These are phyloP conservation scores for Argyresthia goedartella DNA, from an alignment of 2,888 invertebrate genomes.

Conservation along the genomic window DNA sequence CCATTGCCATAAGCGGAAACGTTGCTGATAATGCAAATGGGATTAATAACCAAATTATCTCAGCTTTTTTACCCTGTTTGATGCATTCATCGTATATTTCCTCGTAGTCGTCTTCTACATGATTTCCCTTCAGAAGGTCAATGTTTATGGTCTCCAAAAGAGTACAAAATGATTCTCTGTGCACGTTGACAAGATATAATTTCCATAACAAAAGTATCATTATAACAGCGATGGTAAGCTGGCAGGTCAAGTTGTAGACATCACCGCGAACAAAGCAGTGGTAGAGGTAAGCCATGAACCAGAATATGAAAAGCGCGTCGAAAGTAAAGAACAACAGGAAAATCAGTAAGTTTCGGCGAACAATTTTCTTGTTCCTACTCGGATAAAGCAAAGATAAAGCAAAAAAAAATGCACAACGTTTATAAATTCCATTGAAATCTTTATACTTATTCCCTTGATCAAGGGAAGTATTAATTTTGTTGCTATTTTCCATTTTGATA, in stretches of 20 bases:
- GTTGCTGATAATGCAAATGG: slow-evolving; percentile 29
- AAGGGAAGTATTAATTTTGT: slow-evolving; percentile 8
- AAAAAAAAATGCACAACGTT: slow-evolving; percentile 34
- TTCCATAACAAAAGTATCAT: slow-evolving; percentile 36
- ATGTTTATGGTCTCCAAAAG: slow-evolving; percentile 31
- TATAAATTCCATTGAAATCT: slow-evolving; percentile 36
- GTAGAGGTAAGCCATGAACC: slow-evolving; percentile 32
- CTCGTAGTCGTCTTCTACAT: slow-evolving; percentile 31
- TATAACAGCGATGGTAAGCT: slow-evolving; percentile 32
- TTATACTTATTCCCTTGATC: slow-evolving; percentile 22
- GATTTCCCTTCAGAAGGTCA: slow-evolving; percentile 34
- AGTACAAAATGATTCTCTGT: slow-evolving; percentile 26
- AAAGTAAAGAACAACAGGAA: slow-evolving; percentile 19
- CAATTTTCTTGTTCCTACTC: slow-evolving; percentile 24
- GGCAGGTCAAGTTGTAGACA: slow-evolving; percentile 34
- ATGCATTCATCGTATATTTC: slow-evolving; percentile 31
- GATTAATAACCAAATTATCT: slow-evolving; percentile 34
- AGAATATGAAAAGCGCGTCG: slow-evolving; percentile 29
- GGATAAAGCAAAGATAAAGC: slow-evolving; percentile 40
- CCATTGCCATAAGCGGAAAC: slow-evolving; percentile 37
- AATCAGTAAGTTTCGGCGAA: slow-evolving; percentile 15
- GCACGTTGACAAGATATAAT: slow-evolving; percentile 30
- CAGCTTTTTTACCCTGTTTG: slow-evolving; percentile 27
- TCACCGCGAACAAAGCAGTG: slow-evolving; percentile 30
- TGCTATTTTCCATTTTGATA: too few relatives aligned